Evolutionary conservation across 2,113 vertebrate genomes (phyloP).

Genomic region (Athene noctua): DNA sequence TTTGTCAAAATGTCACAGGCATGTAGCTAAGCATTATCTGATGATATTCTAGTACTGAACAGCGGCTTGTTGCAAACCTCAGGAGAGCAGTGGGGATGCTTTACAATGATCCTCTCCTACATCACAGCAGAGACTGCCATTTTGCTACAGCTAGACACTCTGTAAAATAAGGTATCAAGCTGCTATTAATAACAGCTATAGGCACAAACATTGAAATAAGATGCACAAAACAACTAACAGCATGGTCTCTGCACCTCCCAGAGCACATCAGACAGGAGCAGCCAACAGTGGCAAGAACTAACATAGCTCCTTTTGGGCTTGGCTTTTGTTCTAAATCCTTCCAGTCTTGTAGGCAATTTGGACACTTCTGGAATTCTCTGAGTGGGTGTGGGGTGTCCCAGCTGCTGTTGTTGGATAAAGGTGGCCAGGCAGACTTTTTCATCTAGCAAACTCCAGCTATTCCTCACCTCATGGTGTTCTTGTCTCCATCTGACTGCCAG

Average conservation of each 20-base stretch:
- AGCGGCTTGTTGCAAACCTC: background rate
- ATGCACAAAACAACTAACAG: background rate
- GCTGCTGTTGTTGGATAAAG: background rate
- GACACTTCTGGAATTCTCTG: background rate
- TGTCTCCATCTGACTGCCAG: background rate
- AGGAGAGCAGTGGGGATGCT: background rate
- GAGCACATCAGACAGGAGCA: background rate
- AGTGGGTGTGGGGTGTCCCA: background rate
- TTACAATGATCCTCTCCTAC: background rate
- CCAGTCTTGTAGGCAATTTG: background rate
- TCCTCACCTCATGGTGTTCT: background rate
- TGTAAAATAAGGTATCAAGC: background rate
- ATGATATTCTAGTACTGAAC: background rate
- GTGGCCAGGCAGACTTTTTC: background rate
- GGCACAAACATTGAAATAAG: background rate
- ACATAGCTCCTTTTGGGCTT: background rate
- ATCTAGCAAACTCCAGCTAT: background rate
- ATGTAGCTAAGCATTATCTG: background rate
- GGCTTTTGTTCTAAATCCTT: background rate
- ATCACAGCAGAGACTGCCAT: background rate
- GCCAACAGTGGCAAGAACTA: background rate
- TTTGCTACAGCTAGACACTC: background rate
- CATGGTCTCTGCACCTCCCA: fast-evolving
- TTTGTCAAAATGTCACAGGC: background rate
- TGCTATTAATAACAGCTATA: background rate